Evolutionary conservation across 1,140 invertebrate species (phyloP), one percentile per base, ranked within the genome.

Genomic region (Drosophila rufa): DNA sequence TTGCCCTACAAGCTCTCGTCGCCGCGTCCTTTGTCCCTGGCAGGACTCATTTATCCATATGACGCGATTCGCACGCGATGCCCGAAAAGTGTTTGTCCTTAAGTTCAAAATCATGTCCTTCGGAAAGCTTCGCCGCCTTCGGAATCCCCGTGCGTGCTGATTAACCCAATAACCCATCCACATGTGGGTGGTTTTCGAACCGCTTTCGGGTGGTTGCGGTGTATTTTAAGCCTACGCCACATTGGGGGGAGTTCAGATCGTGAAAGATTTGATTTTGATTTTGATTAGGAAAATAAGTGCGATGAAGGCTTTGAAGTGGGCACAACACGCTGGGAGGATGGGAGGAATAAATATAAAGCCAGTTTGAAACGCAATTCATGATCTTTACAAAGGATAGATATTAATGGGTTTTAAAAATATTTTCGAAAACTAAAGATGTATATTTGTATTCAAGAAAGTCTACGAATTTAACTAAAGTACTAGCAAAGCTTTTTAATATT

Each of bases 71-170:
- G 75, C 75, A 77, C 75, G 71, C 70, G 30, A 64, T 40, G 70
- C 58, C 70, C 70, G 45, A 69, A 68, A 77, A 77, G 74, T 77
- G 74, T 77, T 77, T 76, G 75, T 51, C 75, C 75, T 77, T 77
- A 77, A 77, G 74, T 77, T 77, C 74, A 77, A 77, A 77, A 77
- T 78, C 75, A 77, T 77, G 75, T 77, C 75, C 75, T 68, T 77
- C 38, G 11, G 2, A 66, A 75, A 76, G 55, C 74, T 66, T 7
- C 33, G 30, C 55, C 73, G 73, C 48, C 67, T 69, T 70, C 8
- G 17, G 22, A 75, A 77, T 61, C 56, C 59, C 50, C 33, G 65
- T 77, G 75, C 75, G 75, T 77, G 75, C 75, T 69, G 75, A 77
- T 77, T 77, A 77, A 77, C 75, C 75, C 75, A 77, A 77, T 77